Base-by-base conservation (phyloP, 2,113 vertebrate species). In the Leucosticte australis region DNA sequence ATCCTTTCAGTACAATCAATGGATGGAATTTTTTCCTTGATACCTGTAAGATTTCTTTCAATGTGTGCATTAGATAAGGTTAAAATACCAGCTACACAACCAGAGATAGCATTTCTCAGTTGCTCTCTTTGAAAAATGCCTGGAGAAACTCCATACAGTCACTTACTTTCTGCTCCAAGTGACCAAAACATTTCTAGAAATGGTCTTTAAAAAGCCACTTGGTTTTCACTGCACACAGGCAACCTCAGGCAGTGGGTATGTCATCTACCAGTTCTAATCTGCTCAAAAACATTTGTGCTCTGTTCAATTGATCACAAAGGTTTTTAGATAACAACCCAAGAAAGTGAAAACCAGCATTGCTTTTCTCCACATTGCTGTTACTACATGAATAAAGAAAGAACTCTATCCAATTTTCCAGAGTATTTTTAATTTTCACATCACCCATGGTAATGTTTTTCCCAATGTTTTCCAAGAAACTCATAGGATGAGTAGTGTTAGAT, bases 361-460 rank as follows among this genome's bases (percentile, higher is more conserved):
- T 98, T 92, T 59, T 42, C 33, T 98, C 68, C 79, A 99, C 77
- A 39, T 98, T 98, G 6, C 35, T 70, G 28, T 98, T 99, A 96
- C 98, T 97, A 68, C 83, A 96, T 24, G 97, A 98, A 62, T 98
- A 98, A 93, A 99, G 98, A 96, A 99, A 99, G 5, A 96, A 98
- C 76, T 98, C 98, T 1, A 98, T 98, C 5, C 98, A 98, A 46
- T 98, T 97, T 56, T 98, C 60, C 50, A 99, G 67, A 87, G 98
- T 97, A 55, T 41, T 97, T 65, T 98, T 39, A 74, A 98, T 98
- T 94, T 99, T 98, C 23, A 39, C 23, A 53, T 98, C 98, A 9
- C 75, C 96, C 39, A 73, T 75, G 50, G 98, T 97, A 93, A 98
- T 94, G 53, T 70, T 98, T 89, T 97, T 95, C 33, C 98, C 98